Evolutionary conservation across 2,888 invertebrate genomes (phyloP).

Genomic region (Megaustenia siamemsis): DNA sequence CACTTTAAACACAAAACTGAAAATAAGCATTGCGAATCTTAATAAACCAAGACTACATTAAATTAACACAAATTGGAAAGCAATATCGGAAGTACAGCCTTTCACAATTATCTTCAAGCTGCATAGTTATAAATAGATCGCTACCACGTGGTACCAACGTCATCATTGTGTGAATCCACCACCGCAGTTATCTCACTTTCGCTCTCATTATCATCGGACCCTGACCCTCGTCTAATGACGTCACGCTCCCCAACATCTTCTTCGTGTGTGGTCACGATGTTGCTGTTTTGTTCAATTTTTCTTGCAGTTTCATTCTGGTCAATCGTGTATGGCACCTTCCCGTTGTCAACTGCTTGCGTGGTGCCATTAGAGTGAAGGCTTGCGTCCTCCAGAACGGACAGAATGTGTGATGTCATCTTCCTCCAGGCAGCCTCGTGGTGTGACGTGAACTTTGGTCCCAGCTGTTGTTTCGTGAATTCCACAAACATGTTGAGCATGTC

Average conservation of each 20-base stretch:
- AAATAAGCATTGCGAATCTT: too few relatives aligned
- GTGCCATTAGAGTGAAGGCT: background rate
- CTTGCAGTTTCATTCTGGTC: background rate
- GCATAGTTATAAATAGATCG: too few relatives aligned
- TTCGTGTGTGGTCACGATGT: too few relatives aligned
- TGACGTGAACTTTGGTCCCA: constrained; percentile 28
- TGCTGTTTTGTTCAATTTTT: background rate
- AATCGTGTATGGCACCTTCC: background rate
- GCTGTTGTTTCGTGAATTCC: constrained; percentile 24
- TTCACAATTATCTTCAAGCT: too few relatives aligned
- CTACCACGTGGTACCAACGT: background rate
- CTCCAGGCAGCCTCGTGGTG: constrained; percentile 36
- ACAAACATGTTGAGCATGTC: constrained; percentile 41
- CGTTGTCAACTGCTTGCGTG: background rate
- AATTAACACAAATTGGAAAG: background rate
- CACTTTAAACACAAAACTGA: too few relatives aligned
- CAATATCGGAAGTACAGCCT: background rate
- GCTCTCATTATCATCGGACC: constrained; percentile 30
- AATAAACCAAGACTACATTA: too few relatives aligned
- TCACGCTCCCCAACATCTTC: background rate
- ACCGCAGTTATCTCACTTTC: constrained; percentile 24
- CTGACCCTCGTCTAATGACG: background rate
- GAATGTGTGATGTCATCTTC: constrained; percentile 22
- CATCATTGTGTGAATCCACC: background rate
- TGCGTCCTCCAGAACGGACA: constrained; percentile 24